These are phyloP conservation scores for Nannospalax galili DNA, from an alignment of 2,113 vertebrate species.

Conservation along the genomic window DNA sequence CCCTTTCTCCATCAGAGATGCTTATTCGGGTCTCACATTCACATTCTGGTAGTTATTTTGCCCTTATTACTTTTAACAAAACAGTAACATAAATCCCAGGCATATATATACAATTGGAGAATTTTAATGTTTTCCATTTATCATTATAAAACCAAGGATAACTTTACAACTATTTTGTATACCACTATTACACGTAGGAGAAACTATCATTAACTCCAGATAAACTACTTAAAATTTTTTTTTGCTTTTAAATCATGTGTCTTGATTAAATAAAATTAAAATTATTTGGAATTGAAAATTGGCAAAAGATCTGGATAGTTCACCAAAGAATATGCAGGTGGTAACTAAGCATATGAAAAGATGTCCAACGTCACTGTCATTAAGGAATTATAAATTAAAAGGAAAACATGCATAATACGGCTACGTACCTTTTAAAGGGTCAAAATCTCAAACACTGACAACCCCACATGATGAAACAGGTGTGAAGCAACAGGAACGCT, in stretches of 20 bases:
- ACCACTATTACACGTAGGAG: background rate
- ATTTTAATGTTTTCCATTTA: background rate
- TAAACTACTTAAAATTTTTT: background rate
- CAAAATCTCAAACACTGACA: background rate
- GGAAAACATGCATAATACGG: background rate
- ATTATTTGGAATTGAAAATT: background rate
- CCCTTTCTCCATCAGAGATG: no score
- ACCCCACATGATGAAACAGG: background rate
- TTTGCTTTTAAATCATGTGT: background rate
- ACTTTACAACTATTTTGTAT: background rate
- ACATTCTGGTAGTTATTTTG: background rate
- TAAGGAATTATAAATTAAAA: background rate
- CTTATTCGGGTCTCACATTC: background rate
- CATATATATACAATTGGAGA: no score
- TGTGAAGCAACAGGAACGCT: background rate
- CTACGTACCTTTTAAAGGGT: background rate
- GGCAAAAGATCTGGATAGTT: background rate
- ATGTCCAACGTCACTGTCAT: background rate
- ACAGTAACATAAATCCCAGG: background rate
- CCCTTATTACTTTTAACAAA: background rate
- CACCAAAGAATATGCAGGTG: background rate
- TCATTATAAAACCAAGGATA: background rate
- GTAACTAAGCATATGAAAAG: background rate
- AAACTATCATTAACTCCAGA: background rate
- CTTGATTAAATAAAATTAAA: background rate